Conservation (phyloP, 2,113 vertebrate genomes). For the Apus apus region DNA sequence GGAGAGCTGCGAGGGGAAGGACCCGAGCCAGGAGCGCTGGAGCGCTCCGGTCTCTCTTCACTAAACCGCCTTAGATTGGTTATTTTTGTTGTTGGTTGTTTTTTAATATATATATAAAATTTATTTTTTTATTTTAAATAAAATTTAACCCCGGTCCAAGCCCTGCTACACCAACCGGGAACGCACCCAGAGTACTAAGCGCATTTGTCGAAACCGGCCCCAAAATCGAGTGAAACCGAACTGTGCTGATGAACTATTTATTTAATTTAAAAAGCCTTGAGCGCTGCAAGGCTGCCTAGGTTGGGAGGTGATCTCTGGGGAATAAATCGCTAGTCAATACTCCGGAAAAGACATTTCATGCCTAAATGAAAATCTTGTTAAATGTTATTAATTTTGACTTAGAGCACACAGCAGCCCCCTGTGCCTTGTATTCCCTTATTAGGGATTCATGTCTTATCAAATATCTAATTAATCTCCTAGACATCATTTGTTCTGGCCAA, state of each 20-base stretch:
- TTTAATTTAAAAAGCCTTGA: slow-evolving; percentile 52
- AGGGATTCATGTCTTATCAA: slow-evolving; percentile 99
- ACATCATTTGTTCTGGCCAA: slow-evolving; percentile 98
- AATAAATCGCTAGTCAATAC: slow-evolving; percentile 93
- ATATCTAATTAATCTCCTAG: slow-evolving; percentile 99
- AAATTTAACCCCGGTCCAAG: no score
- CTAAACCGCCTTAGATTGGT: not conserved
- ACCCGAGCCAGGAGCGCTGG: slow-evolving; percentile 37
- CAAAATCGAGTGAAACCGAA: not conserved
- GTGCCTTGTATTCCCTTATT: slow-evolving; percentile 99
- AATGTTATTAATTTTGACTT: slow-evolving; percentile 99
- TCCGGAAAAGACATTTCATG: slow-evolving; percentile 98
- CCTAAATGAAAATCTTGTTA: slow-evolving; percentile 99
- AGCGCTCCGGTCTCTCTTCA: not conserved
- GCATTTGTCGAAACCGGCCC: not conserved
- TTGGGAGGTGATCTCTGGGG: slow-evolving; percentile 79
- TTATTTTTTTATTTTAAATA: no score
- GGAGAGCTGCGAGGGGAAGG: slow-evolving; percentile 12
- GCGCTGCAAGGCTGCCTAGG: slow-evolving; percentile 51
- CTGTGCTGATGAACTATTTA: slow-evolving; percentile 19
- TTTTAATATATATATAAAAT: no score
- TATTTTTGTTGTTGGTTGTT: not conserved
- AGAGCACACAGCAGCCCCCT: slow-evolving; percentile 95
- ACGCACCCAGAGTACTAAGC: not conserved
- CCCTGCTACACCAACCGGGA: not conserved